A percentile compares a stretch with the other conserved stretches of the same genome.
These are phyloP conservation scores for Nomada goodeniana DNA, from an alignment of 2,888 invertebrate genomes.

Conservation along the genomic window DNA sequence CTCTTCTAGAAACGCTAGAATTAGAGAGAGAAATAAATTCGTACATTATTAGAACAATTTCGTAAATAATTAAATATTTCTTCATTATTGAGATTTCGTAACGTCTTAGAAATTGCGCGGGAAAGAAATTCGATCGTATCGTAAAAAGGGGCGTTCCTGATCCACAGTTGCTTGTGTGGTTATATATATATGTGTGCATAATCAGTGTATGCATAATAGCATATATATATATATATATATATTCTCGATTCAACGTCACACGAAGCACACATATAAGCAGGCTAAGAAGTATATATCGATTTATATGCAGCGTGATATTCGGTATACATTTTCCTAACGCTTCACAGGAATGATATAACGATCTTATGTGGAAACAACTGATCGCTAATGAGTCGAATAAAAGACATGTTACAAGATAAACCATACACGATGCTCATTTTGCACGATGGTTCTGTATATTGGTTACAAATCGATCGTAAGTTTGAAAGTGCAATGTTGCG, in stretches of 20 bases:
- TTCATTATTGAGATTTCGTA: conserved; percentile 24
- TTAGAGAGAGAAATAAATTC: background rate
- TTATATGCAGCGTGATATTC: conserved; percentile 67
- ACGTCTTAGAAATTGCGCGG: conserved; percentile 70
- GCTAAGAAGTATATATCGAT: conserved; percentile 71
- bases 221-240: conserved; percentile 26
- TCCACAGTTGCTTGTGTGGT: conserved; percentile 37
- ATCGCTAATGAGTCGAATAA: background rate
- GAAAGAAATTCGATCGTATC: conserved; percentile 71
- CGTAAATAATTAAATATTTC: background rate
- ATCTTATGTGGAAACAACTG: background rate
- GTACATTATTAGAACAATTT: conserved; percentile 8
- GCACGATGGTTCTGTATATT: conserved; percentile 36
- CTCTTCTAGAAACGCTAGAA: background rate
- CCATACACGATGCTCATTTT: conserved; percentile 28
- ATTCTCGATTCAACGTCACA: conserved; percentile 7
- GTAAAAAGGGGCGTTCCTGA: conserved; percentile 75
- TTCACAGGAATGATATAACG: conserved; percentile 49
- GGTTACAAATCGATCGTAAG: conserved; percentile 61
- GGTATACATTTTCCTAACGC: conserved; percentile 48
- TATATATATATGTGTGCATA: background rate
- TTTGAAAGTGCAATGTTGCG: conserved; percentile 68
- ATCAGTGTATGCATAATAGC: no score
- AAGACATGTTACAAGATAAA: conserved; percentile 19
- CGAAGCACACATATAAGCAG: background rate